phyloP scores from a whole-genome alignment of 1,140 invertebrate species.

The Caenorhabditis briggsae region DNA sequence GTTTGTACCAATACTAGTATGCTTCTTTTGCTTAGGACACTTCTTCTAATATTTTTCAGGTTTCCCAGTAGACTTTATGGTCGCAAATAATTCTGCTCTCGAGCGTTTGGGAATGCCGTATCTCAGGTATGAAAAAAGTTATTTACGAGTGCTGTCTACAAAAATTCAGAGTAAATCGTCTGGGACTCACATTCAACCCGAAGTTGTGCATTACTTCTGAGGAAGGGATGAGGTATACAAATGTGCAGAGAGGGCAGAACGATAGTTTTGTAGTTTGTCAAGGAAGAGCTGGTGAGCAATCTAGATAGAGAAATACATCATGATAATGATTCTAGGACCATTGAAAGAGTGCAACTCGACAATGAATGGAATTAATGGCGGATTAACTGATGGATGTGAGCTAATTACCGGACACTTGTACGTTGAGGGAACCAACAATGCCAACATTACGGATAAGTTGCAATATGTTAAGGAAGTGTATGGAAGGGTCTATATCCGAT shows the following conservation, averaged over 20 bases:
- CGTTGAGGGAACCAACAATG: background rate
- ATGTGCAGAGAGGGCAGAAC: background rate
- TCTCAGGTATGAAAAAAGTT: slow-evolving; percentile 26
- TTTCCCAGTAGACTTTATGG: slow-evolving; percentile 2
- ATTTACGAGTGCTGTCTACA: background rate
- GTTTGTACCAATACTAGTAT: slow-evolving; percentile 2
- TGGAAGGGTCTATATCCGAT: slow-evolving; percentile 27
- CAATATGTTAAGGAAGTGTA: slow-evolving; percentile 48
- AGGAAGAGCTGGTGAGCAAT: background rate
- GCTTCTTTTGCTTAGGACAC: background rate
- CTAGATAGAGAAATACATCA: background rate
- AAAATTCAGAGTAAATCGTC: slow-evolving; percentile 23
- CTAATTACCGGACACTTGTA: slow-evolving; percentile 4
- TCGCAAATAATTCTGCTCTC: slow-evolving; percentile 28
- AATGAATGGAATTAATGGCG: background rate
- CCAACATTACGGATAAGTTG: background rate
- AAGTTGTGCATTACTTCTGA: slow-evolving; percentile 3
- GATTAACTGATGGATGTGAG: slow-evolving; percentile 6
- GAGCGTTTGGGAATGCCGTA: slow-evolving; percentile 22
- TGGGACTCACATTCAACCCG: slow-evolving; percentile 36
- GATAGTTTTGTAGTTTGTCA: slow-evolving; percentile 41
- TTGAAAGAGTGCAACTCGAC: slow-evolving; percentile 38
- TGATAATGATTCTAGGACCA: background rate
- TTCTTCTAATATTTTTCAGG: background rate
- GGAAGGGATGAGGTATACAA: slow-evolving; percentile 4